Evolutionary conservation across 2,888 invertebrate genomes (phyloP).

Genomic region (Omphaloscelis lunosa): DNA sequence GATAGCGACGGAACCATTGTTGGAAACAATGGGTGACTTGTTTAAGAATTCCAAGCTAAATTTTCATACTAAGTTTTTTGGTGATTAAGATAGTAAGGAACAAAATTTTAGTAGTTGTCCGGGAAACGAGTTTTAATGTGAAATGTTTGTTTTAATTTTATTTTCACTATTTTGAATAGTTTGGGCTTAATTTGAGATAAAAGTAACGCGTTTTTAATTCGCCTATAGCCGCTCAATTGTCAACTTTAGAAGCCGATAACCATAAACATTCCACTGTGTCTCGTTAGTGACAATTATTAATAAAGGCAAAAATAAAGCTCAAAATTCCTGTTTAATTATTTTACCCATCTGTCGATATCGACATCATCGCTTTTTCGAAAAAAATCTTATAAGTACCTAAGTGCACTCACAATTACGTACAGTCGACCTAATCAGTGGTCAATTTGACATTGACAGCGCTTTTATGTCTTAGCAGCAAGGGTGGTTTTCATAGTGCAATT

Average conservation of each 20-base stretch:
- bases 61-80: slow-evolving; percentile 64
- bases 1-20: slow-evolving; percentile 70
- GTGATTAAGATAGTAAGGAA: slow-evolving; percentile 63
- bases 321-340: no score
- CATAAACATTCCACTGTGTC: no score
- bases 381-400: no score
- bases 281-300: no score
- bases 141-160: slow-evolving; percentile 31
- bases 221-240: background rate
- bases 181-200: background rate
- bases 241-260: no score
- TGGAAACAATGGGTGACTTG: slow-evolving; percentile 64
- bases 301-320: background rate
- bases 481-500: background rate
- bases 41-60: slow-evolving; percentile 68
- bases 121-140: slow-evolving; percentile 39
- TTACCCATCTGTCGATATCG: background rate
- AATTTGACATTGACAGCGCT: background rate
- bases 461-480: background rate
- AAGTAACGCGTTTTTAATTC: background rate
- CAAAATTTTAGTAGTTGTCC: slow-evolving; percentile 47
- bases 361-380: background rate
- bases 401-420: no score
- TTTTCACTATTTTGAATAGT: background rate
- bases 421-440: background rate